These are phyloP conservation scores for Gonioctena quinquepunctata DNA, from an alignment of 1,140 invertebrate genomes.

Conservation along the genomic window DNA sequence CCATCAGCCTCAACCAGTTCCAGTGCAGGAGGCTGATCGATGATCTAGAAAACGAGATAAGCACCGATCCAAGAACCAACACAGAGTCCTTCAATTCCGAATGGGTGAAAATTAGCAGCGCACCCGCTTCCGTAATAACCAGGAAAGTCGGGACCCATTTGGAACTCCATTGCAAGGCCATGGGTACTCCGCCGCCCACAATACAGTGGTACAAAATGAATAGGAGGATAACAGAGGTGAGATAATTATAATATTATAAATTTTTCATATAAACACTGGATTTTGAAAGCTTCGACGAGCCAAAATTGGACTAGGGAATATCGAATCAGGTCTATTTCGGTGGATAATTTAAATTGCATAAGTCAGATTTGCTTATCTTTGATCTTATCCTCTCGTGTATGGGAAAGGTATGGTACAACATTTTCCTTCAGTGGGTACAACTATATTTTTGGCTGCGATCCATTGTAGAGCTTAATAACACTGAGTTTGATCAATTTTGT, in stretches of 20 bases:
- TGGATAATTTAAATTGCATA: no score
- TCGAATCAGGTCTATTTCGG: no score
- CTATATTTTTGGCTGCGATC: no score
- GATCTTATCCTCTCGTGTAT: no score
- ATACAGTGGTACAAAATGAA: conserved; percentile 70
- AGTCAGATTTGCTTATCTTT: no score
- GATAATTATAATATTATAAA: conserved; percentile 22
- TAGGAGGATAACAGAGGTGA: conserved; percentile 64
- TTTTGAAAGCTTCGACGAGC: no score
- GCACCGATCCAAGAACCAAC: conserved; percentile 12
- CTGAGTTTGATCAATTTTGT: no score
- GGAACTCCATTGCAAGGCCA: conserved; percentile 70
- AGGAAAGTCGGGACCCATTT: conserved; percentile 58
- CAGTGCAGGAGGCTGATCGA: conserved; percentile 31
- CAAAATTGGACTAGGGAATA: no score
- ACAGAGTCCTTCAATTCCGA: conserved; percentile 6
- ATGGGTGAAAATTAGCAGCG: conserved; percentile 60
- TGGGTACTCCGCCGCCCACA: conserved; percentile 69
- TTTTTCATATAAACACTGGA: no score
- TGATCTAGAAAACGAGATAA: conserved; percentile 42
- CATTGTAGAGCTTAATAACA: no score
- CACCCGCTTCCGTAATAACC: conserved; percentile 53
- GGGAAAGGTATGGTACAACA: no score
- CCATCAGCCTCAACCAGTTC: conserved; percentile 29
- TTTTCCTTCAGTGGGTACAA: no score